These are phyloP conservation scores for Pemphredon lugubris DNA, from an alignment of 2,888 invertebrate genomes.

Conservation along the genomic window DNA sequence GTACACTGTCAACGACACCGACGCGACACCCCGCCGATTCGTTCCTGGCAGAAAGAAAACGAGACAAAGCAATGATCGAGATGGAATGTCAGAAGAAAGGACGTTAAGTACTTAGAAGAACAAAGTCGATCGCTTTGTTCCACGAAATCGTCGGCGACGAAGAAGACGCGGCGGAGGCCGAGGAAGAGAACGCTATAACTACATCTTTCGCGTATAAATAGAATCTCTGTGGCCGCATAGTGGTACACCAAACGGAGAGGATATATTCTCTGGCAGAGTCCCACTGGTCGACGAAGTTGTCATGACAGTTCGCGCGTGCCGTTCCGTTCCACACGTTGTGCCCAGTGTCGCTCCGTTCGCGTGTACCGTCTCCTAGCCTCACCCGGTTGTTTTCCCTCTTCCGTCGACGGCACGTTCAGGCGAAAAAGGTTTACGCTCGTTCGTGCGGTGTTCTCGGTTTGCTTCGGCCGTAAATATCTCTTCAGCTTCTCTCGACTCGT, in stretches of 20 bases:
- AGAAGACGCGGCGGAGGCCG: conserved; percentile 26
- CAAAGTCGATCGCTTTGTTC: conserved; percentile 41
- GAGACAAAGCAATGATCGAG: not conserved
- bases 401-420: conserved; percentile 29
- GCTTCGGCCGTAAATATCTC: too few relatives aligned
- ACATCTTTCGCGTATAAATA: conserved; percentile 54
- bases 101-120: conserved; percentile 4
- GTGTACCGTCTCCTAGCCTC: conserved; percentile 8
- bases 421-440: too few relatives aligned
- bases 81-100: conserved; percentile 33
- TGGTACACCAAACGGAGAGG: conserved; percentile 29
- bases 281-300: conserved; percentile 27
- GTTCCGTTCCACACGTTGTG: conserved; percentile 22
- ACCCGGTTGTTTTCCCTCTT: conserved; percentile 13
- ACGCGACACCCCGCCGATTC: not conserved
- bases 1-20: not conserved
- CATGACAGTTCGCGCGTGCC: conserved; percentile 47
- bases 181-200: conserved; percentile 12
- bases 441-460: too few relatives aligned
- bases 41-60: not conserved
- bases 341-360: conserved; percentile 31
- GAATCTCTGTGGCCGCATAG: conserved; percentile 41
- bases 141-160: conserved; percentile 15
- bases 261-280: not conserved
- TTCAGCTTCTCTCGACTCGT: too few relatives aligned